These are phyloP conservation scores for Diprion similis DNA, from an alignment of 1,140 invertebrate genomes.

Conservation along the genomic window DNA sequence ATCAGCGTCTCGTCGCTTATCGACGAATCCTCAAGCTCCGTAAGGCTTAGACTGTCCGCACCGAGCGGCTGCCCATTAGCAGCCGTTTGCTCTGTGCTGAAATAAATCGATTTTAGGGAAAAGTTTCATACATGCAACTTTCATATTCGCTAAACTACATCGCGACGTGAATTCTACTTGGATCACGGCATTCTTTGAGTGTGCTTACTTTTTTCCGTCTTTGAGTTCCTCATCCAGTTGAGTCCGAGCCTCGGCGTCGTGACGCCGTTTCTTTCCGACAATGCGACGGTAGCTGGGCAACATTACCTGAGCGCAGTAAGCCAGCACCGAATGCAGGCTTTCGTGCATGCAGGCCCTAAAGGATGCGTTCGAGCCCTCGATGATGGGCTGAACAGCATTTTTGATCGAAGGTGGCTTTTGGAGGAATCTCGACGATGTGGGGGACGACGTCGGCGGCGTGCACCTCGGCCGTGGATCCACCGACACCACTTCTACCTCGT, in stretches of 20 bases:
- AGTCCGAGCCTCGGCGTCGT: neutral
- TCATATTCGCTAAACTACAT: too few relatives aligned
- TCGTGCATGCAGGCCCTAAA: constrained; percentile 44
- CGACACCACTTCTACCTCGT: constrained; percentile 35
- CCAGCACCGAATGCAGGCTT: constrained; percentile 44
- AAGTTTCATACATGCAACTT: too few relatives aligned
- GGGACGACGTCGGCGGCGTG: too few relatives aligned
- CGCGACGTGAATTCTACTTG: too few relatives aligned
- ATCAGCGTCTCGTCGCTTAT: constrained; percentile 34
- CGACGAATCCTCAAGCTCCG: constrained; percentile 28
- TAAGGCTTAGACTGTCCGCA: constrained; percentile 17
- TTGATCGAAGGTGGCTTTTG: too few relatives aligned
- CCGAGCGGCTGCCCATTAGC: neutral
- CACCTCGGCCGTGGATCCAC: constrained; percentile 30
- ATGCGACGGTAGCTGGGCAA: constrained; percentile 30
- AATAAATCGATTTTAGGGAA: too few relatives aligned
- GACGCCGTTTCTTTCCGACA: constrained; percentile 15
- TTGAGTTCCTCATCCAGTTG: neutral
- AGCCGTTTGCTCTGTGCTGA: too few relatives aligned
- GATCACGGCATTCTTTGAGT: neutral
- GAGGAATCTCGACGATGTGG: too few relatives aligned
- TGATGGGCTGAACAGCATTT: too few relatives aligned
- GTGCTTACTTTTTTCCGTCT: neutral
- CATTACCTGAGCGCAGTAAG: constrained; percentile 40
- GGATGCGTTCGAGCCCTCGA: constrained; percentile 9